phyloP scores from a whole-genome alignment of 2,113 vertebrate species.

The Nasalis larvatus region DNA sequence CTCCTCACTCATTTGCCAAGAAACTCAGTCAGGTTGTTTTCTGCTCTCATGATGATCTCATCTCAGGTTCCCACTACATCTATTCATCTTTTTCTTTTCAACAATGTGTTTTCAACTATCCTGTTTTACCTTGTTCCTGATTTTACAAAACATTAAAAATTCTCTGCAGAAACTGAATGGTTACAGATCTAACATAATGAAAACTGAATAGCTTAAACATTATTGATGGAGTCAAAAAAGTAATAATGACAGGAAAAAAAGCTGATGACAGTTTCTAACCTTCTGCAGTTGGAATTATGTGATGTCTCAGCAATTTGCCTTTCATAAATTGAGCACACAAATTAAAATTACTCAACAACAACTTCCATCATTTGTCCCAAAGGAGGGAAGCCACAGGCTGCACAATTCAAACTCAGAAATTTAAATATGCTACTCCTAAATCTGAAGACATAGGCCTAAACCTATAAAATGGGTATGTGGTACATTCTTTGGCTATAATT shows the following conservation, averaged over 20 bases:
- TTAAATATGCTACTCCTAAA: not conserved
- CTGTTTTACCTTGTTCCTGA: not conserved
- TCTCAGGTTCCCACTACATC: not conserved
- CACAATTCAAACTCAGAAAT: not conserved
- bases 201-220: constrained; percentile 1
- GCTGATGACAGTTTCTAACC: not conserved
- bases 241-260: not conserved
- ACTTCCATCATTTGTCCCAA: not conserved
- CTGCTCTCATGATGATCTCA: not conserved
- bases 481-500: constrained; percentile 12
- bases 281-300: not conserved
- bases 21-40: not conserved
- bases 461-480: not conserved
- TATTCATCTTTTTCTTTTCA: not conserved
- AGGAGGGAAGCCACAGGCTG: not conserved
- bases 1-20: not conserved
- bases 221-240: not conserved
- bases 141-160: constrained; percentile 29
- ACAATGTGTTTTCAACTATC: not conserved
- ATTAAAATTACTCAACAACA: not conserved
- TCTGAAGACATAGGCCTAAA: not conserved
- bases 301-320: not conserved
- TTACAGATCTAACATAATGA: constrained; percentile 33
- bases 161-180: not conserved
- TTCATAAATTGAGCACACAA: not conserved